These are phyloP conservation scores for Microctenopoma lineatum DNA, from an alignment of 2,797 vertebrate species.

Conservation along the genomic window DNA sequence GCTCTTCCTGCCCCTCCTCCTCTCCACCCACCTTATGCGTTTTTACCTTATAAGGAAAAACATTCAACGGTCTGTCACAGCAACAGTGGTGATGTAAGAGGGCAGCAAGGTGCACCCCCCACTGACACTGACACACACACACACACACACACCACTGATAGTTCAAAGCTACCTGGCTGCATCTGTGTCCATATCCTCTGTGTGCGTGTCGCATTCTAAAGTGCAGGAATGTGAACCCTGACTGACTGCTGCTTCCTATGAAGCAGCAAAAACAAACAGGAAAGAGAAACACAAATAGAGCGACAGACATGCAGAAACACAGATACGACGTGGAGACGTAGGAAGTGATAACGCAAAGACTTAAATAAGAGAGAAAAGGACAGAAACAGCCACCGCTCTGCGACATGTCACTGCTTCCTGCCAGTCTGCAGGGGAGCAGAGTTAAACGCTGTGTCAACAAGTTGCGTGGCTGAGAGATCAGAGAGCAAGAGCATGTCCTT, in stretches of 20 bases:
- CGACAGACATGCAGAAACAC: neutral
- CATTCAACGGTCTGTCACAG: conserved; percentile 67
- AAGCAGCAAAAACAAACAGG: conserved; percentile 48
- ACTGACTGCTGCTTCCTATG: conserved; percentile 31
- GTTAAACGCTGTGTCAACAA: conserved; percentile 19
- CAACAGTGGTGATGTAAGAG: conserved; percentile 75
- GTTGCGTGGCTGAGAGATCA: neutral
- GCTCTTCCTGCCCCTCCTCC: conserved; percentile 78
- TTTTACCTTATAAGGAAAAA: conserved; percentile 86
- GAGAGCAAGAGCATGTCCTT: conserved; percentile 18
- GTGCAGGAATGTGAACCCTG: conserved; percentile 69
- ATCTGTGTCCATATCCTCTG: no score
- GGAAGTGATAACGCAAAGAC: neutral
- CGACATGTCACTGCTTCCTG: conserved; percentile 33
- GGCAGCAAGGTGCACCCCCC: conserved; percentile 59
- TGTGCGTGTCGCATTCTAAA: neutral
- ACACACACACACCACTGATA: neutral
- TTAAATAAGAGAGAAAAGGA: neutral
- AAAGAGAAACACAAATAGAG: neutral
- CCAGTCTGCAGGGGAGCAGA: neutral
- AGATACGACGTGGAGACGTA: neutral
- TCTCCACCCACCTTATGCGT: conserved; percentile 54
- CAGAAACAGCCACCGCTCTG: neutral
- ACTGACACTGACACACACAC: neutral
- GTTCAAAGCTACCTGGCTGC: no score